Conservation (phyloP, 2,888 invertebrate genomes). For the Octodonta nipae region DNA sequence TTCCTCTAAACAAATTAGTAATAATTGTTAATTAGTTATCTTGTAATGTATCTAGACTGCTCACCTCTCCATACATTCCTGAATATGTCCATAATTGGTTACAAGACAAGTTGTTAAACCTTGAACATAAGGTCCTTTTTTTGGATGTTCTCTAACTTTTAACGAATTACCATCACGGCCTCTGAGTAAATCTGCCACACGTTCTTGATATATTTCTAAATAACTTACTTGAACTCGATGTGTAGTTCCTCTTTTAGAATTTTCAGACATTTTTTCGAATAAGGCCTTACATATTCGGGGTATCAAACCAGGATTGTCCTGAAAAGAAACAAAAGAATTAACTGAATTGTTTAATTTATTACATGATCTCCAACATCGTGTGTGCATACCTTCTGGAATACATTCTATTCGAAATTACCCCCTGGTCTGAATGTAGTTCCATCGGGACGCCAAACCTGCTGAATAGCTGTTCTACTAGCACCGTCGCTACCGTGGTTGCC, state of each 20-base stretch:
- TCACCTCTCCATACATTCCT: conserved; percentile 44
- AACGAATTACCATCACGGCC: conserved; percentile 36
- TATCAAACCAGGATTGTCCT: conserved; percentile 70
- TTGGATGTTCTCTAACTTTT: conserved; percentile 62
- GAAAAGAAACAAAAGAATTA: too few species aligned
- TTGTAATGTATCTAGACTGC: neutral
- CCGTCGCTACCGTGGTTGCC: too few species aligned
- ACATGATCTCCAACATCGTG: too few species aligned
- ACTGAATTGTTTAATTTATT: too few species aligned
- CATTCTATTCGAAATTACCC: too few species aligned
- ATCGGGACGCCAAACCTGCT: too few species aligned
- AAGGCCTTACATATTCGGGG: conserved; percentile 75
- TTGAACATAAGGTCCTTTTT: conserved; percentile 69
- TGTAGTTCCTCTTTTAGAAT: conserved; percentile 67
- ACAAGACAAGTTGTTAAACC: conserved; percentile 74
- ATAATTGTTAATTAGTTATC: neutral
- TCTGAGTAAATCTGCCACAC: conserved; percentile 56
- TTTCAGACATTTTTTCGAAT: conserved; percentile 68
- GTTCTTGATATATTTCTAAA: conserved; percentile 49
- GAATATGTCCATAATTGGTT: conserved; percentile 74
- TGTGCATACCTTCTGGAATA: too few species aligned
- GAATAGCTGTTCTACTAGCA: too few species aligned
- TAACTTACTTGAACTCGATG: conserved; percentile 72
- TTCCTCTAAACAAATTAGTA: conserved; percentile 52
- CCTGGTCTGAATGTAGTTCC: too few species aligned